A percentile compares a stretch with the other conserved stretches of the same genome.
Conservation (phyloP, 2,888 invertebrate genomes). For the Cerceris ruficornis region DNA sequence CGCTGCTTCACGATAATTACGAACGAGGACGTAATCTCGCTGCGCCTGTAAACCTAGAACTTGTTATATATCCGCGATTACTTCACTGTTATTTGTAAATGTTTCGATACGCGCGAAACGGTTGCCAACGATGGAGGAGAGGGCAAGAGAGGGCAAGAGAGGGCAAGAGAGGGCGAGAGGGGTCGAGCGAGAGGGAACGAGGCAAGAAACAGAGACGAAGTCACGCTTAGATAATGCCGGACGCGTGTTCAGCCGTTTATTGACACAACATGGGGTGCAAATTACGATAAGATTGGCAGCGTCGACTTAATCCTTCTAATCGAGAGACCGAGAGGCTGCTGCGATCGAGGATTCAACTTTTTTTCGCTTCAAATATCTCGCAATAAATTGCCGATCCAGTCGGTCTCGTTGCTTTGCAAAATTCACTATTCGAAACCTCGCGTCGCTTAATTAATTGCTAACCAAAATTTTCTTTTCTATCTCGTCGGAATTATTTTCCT, state of each 20-base stretch:
- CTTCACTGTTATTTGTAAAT: conserved; percentile 49
- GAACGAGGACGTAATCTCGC: conserved; percentile 39
- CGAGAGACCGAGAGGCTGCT: not conserved
- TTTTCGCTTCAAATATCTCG: not conserved
- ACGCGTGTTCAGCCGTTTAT: conserved; percentile 62
- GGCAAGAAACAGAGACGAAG: conserved; percentile 38
- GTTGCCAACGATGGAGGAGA: no score
- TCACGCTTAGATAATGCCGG: conserved; percentile 58
- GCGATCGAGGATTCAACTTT: not conserved
- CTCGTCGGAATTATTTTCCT: no score
- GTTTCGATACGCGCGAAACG: conserved; percentile 35
- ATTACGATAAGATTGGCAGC: conserved; percentile 60
- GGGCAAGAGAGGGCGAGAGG: no score
- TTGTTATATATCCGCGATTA: conserved; percentile 37
- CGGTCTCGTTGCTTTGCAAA: no score
- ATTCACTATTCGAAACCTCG: no score
- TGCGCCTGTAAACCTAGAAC: conserved; percentile 38
- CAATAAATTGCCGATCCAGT: no score
- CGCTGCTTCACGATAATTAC: conserved; percentile 38
- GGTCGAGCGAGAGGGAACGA: conserved; percentile 6
- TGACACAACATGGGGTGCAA: conserved; percentile 52
- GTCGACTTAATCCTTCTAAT: not conserved
- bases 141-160: no score
- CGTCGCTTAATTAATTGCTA: no score
- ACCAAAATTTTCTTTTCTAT: no score